A percentile compares a stretch with the other conserved stretches of the same genome.
Conservation (phyloP, 2,888 invertebrate species). For the Adela reaumurella region DNA sequence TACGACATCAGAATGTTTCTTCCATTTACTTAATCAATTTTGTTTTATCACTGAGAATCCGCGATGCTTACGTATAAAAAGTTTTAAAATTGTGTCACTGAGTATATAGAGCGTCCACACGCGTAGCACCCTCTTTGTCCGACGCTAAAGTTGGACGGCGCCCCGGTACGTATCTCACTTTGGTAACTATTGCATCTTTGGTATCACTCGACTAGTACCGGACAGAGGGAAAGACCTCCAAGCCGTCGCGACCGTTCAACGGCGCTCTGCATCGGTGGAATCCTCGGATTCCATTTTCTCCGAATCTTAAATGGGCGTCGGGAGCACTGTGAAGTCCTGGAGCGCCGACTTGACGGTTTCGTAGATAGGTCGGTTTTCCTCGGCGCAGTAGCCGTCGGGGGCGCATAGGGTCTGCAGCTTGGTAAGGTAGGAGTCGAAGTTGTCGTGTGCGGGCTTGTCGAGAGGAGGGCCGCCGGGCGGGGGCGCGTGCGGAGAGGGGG, state of each 20-base stretch:
- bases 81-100: too few species aligned
- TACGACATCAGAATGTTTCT: too few species aligned
- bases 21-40: too few species aligned
- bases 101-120: too few species aligned
- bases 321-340: constrained; percentile 87
- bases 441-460: constrained; percentile 78
- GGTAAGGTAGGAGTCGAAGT: constrained; percentile 89
- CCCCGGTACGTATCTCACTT: not conserved
- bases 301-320: constrained; percentile 78
- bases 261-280: constrained; percentile 48
- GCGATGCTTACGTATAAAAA: too few species aligned
- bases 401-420: constrained; percentile 89
- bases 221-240: constrained; percentile 4
- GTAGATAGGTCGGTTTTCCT: constrained; percentile 82
- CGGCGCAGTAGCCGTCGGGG: constrained; percentile 76
- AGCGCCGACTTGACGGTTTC: constrained; percentile 88
- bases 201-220: not conserved
- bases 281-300: constrained; percentile 39
- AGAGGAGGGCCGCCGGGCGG: constrained; percentile 37
- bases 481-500: constrained; percentile 28
- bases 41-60: too few species aligned
- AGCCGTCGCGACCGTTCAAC: constrained; percentile 23
- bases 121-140: too few species aligned
- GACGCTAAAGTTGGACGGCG: not conserved
- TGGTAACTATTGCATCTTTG: not conserved